Base-by-base conservation (phyloP, 2,797 vertebrate species). In the Psittacula echo region DNA sequence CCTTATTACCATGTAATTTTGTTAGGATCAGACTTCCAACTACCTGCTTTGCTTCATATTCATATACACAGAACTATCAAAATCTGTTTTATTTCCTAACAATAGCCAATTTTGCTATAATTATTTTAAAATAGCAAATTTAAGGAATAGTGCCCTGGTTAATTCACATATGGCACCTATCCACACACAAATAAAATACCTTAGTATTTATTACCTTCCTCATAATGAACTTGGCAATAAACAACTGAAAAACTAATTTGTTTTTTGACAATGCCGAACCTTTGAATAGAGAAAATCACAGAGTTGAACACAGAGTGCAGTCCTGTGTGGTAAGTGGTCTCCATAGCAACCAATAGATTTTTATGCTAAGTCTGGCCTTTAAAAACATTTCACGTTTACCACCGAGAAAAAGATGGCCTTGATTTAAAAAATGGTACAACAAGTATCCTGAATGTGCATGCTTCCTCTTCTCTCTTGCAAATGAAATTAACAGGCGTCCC, bases 321-420 rank as follows among this genome's bases (percentile, higher is more conserved):
- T 98, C 98, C 98, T 98, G 98, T 98, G 98, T 98, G 98, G 98
- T 98, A 98, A 98, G 97, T 98, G 97, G 98, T 98, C 97, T 98
- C 98, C 98, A 98, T 98, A 96, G 98, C 97, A 98, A 98, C 98
- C 98, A 97, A 98, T 98, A 98, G 98, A 98, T 98, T 98, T 98
- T 98, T 98, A 98, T 98, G 98, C 98, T 98, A 98, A 98, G 97
- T 98, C 97, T 98, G 98, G 98, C 98, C 98, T 98, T 98, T 98
- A 98, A 98, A 98, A 98, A 98, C 98, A 98, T 98, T 98, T 98
- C 98, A 98, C 98, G 98, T 98, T 98, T 98, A 98, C 97, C 97
- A 98, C 97, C 78, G 95, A 98, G 98, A 98, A 98, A 98, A 98
- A 98, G 98, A 98, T 98, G 98, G 98, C 98, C 98, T 98, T 98